Percentiles rank a stretch among this genome's conserved stretches.
These are phyloP conservation scores for Melanerpes formicivorus DNA, from an alignment of 2,113 vertebrate species.

Conservation along the genomic window DNA sequence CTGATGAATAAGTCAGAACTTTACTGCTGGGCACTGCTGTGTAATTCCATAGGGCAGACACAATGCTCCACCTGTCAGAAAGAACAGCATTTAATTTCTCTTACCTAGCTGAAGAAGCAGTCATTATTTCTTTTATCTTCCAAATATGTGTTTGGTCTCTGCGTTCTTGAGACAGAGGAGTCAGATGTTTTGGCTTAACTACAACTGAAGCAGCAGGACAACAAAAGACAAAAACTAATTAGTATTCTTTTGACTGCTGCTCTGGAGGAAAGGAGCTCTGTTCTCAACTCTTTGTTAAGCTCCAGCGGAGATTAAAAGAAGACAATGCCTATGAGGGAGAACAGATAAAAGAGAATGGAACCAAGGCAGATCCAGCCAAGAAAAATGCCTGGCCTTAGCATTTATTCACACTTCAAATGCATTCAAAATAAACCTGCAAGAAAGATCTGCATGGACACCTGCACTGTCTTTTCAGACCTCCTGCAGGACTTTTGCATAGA, in stretches of 20 bases:
- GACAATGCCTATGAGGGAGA: neutral
- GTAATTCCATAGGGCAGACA: neutral
- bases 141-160: neutral
- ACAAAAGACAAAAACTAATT: constrained; percentile 9
- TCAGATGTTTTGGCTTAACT: constrained; percentile 7
- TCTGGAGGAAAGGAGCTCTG: neutral
- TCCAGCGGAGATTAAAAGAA: neutral
- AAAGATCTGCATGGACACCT: neutral
- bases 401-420: neutral
- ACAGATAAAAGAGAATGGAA: neutral
- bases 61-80: neutral
- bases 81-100: neutral
- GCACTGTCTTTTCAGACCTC: neutral
- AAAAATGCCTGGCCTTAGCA: neutral
- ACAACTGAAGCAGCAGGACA: neutral
- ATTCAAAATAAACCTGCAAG: neutral
- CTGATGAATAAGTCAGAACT: neutral
- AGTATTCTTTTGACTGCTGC: neutral
- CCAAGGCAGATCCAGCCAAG: neutral
- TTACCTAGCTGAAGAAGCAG: neutral
- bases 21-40: neutral
- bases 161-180: neutral
- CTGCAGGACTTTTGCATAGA: neutral
- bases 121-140: constrained; percentile 3
- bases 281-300: neutral